A percentile compares a stretch with the other conserved stretches of the same genome.
Evolutionary conservation across 2,797 vertebrate genomes (phyloP).

Genomic region (Podargus strigoides): DNA sequence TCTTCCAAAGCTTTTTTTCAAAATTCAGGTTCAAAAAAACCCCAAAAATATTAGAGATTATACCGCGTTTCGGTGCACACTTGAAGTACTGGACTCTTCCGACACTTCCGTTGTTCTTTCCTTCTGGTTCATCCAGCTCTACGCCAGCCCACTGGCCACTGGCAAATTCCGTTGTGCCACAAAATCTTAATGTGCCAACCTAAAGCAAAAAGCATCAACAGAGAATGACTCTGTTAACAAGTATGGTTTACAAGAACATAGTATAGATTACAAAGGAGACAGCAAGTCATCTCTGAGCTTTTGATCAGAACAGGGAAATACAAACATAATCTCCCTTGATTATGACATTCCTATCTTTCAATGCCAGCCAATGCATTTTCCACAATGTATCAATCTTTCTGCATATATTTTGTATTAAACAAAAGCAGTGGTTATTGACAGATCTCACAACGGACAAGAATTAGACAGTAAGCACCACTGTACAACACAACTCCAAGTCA

Average conservation of each 20-base stretch:
- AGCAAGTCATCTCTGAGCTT: background rate
- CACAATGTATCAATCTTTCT: background rate
- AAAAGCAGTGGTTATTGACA: background rate
- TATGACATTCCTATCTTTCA: background rate
- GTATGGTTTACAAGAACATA: background rate
- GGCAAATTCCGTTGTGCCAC: slow-evolving; percentile 92
- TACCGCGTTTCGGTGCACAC: slow-evolving; percentile 87
- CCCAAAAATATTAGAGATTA: background rate
- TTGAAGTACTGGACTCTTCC: slow-evolving; percentile 93
- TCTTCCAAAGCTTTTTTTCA: background rate
- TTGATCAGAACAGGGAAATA: background rate
- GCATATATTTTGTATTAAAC: background rate
- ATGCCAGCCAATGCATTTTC: background rate
- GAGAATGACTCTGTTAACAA: background rate
- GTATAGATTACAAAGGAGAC: background rate
- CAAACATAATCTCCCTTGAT: background rate
- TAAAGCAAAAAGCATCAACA: slow-evolving; percentile 49
- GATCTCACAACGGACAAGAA: background rate
- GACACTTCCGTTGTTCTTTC: slow-evolving; percentile 93
- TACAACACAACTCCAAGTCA: background rate
- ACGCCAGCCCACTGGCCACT: slow-evolving; percentile 94
- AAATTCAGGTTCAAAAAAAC: background rate
- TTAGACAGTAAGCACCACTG: background rate
- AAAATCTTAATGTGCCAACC: slow-evolving; percentile 91
- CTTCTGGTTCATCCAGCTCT: slow-evolving; percentile 91